These are phyloP conservation scores for Rotaria macrura DNA, from an alignment of 2,888 invertebrate genomes.

Conservation along the genomic window DNA sequence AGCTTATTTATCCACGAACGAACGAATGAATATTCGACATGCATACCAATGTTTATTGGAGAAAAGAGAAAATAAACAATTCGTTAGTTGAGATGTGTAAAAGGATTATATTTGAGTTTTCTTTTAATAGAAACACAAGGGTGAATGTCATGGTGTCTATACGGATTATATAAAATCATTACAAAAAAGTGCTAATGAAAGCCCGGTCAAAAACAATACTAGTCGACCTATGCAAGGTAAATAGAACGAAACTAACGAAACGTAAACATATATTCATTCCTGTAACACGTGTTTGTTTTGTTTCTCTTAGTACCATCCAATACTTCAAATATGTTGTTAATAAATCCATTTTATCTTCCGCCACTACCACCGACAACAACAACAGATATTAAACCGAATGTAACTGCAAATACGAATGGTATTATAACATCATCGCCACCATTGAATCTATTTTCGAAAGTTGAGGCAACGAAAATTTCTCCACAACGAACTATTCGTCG, in stretches of 20 bases:
- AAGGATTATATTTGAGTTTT: background rate
- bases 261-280: too few relatives aligned
- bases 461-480: background rate
- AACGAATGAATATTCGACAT: background rate
- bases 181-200: slow-evolving; percentile 18
- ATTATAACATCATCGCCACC: background rate
- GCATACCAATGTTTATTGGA: background rate
- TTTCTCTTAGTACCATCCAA: background rate
- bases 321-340: background rate
- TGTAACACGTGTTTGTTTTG: too few relatives aligned
- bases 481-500: background rate
- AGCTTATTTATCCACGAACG: slow-evolving; percentile 17
- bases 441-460: too few relatives aligned
- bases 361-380: too few relatives aligned
- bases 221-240: slow-evolving; percentile 10
- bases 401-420: background rate
- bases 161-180: slow-evolving; percentile 19
- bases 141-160: slow-evolving; percentile 10
- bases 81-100: slow-evolving; percentile 16
- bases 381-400: background rate
- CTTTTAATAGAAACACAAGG: background rate
- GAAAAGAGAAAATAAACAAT: slow-evolving; percentile 11
- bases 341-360: slow-evolving; percentile 7
- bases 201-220: background rate
- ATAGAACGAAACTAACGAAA: background rate